These are phyloP conservation scores for Pavo muticus DNA, from an alignment of 2,113 vertebrate genomes.

Conservation along the genomic window DNA sequence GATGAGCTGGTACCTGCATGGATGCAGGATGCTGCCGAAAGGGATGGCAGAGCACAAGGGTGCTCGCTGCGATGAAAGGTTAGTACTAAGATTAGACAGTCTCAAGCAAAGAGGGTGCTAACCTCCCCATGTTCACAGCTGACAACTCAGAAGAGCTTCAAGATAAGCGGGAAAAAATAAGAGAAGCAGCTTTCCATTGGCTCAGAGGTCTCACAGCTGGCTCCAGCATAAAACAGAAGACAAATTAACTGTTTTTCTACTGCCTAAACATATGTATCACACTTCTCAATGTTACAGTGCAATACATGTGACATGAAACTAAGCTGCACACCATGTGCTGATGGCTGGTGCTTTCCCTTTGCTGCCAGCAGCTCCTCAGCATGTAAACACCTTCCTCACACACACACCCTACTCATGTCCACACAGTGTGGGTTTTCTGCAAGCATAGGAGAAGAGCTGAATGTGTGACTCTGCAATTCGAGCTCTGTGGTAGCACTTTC, in stretches of 20 bases:
- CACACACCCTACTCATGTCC: background rate
- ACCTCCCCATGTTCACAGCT: constrained; percentile 48
- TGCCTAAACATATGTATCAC: background rate
- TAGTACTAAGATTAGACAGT: constrained; percentile 55
- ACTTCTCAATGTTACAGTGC: background rate
- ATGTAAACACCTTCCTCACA: background rate
- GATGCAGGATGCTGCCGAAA: background rate
- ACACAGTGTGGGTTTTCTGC: background rate
- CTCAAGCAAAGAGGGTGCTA: constrained; percentile 66
- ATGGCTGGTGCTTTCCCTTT: background rate
- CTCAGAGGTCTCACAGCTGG: background rate
- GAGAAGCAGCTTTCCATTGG: background rate
- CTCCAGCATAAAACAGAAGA: background rate
- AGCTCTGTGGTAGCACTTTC: background rate
- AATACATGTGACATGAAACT: background rate
- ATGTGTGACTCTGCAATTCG: background rate
- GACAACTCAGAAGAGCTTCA: constrained; percentile 45
- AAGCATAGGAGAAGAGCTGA: background rate
- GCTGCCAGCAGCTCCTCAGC: background rate
- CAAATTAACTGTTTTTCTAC: background rate
- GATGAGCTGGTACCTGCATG: background rate
- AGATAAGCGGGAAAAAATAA: constrained; percentile 43
- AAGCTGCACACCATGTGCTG: background rate
- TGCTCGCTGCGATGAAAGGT: background rate
- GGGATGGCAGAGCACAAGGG: background rate